Conservation (phyloP, 2,888 invertebrate species). For the Tachystola acroxantha region DNA sequence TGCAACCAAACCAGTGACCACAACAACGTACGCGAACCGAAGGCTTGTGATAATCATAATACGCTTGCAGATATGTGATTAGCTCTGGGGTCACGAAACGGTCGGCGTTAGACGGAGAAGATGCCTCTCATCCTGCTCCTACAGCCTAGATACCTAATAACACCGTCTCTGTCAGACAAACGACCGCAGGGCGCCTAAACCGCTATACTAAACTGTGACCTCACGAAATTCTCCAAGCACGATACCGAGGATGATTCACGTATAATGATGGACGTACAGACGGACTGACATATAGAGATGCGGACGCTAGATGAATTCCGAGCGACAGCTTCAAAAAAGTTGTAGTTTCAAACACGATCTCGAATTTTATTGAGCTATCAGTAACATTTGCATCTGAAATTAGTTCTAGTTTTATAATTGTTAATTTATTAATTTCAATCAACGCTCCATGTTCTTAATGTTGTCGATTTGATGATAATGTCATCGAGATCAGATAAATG, state of each 20-base stretch:
- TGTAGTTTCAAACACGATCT: slow-evolving; percentile 31
- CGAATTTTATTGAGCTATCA: slow-evolving; percentile 52
- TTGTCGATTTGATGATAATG: slow-evolving; percentile 25
- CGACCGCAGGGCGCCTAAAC: slow-evolving; percentile 73
- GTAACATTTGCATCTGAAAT: slow-evolving; percentile 45
- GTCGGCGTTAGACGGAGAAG: slow-evolving; percentile 69
- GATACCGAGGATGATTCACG: slow-evolving; percentile 68
- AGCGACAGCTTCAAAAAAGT: slow-evolving; percentile 39
- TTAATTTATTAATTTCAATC: slow-evolving; percentile 23
- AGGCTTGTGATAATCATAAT: slow-evolving; percentile 73
- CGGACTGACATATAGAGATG: slow-evolving; percentile 55
- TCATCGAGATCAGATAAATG: slow-evolving; percentile 6
- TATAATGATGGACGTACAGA: slow-evolving; percentile 63
- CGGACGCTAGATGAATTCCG: slow-evolving; percentile 60
- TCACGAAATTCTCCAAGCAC: slow-evolving; percentile 73
- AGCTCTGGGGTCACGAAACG: slow-evolving; percentile 73
- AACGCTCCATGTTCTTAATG: slow-evolving; percentile 19
- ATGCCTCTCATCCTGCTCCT: slow-evolving; percentile 34
- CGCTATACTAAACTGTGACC: slow-evolving; percentile 78
- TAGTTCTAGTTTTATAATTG: slow-evolving; percentile 36
- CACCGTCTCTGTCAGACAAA: slow-evolving; percentile 45
- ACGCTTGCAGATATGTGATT: slow-evolving; percentile 77
- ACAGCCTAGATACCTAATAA: slow-evolving; percentile 30
- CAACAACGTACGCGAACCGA: slow-evolving; percentile 63
- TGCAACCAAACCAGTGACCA: slow-evolving; percentile 66